These are phyloP conservation scores for Ornithorhynchus anatinus DNA, from an alignment of 2,113 vertebrate genomes.

Conservation along the genomic window DNA sequence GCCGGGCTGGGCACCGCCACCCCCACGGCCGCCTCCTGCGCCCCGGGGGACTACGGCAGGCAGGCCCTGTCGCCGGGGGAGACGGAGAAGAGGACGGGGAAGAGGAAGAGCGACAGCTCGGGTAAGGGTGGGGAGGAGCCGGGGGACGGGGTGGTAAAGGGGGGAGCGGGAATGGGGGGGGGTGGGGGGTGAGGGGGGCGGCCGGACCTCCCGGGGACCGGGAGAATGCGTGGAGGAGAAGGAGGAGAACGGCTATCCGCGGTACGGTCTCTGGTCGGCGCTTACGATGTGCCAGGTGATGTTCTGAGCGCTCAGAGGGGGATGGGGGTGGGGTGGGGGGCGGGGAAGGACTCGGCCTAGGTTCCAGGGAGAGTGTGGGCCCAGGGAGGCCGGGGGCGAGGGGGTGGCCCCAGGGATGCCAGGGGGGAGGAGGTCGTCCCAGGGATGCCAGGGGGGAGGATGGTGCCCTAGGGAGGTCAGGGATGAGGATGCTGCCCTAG, in stretches of 20 bases:
- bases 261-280: too few relatives aligned
- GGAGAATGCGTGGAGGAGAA: too few relatives aligned
- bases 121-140: constrained; percentile 79
- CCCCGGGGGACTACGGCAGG: constrained; percentile 90
- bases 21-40: constrained; percentile 87
- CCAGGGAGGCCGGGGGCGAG: not conserved
- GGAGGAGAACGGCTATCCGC: not conserved
- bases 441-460: not conserved
- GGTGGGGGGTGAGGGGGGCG: not conserved
- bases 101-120: constrained; percentile 97
- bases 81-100: constrained; percentile 88
- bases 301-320: too few relatives aligned
- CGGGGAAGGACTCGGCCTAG: not conserved
- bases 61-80: constrained; percentile 92
- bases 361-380: not conserved
- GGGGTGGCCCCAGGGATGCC: not conserved
- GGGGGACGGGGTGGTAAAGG: not conserved
- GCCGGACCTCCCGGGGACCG: not conserved
- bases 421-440: constrained; percentile 1
- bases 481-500: not conserved
- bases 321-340: constrained; percentile 91
- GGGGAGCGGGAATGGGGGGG: not conserved
- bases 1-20: constrained; percentile 83
- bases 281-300: too few relatives aligned
- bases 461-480: rapidly evolving